Evolutionary conservation across 2,888 invertebrate species (phyloP).

Genomic region (Thereva nobilitata): DNA sequence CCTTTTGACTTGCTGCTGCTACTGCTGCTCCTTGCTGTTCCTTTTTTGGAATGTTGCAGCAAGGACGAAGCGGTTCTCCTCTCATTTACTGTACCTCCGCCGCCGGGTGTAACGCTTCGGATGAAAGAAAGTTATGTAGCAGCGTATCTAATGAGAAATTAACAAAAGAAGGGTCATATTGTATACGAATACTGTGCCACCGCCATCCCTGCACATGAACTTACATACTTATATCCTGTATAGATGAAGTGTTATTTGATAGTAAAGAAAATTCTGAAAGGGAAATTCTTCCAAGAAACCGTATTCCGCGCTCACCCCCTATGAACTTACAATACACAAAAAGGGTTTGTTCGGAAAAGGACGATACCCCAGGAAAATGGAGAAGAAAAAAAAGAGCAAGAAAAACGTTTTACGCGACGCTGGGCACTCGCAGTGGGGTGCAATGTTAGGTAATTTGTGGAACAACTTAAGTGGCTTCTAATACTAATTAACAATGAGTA

Average conservation of each 20-base stretch:
- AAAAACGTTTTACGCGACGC: slow-evolving; percentile 11
- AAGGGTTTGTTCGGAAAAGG: slow-evolving; percentile 21
- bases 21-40: slow-evolving; percentile 23
- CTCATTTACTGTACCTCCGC: slow-evolving; percentile 1
- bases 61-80: slow-evolving; percentile 16
- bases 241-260: neutral
- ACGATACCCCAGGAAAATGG: neutral
- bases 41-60: slow-evolving; percentile 13
- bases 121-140: slow-evolving; percentile 32
- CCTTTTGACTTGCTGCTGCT: slow-evolving; percentile 38
- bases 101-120: slow-evolving; percentile 6
- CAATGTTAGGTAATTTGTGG: slow-evolving; percentile 37
- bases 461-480: slow-evolving; percentile 38
- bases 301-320: neutral
- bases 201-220: neutral
- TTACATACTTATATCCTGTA: neutral
- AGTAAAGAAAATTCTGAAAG: neutral
- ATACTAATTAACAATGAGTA: slow-evolving; percentile 36
- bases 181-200: slow-evolving; percentile 5
- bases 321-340: slow-evolving; percentile 12
- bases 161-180: slow-evolving; percentile 42
- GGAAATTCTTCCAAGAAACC: slow-evolving; percentile 23
- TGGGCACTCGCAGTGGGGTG: slow-evolving; percentile 25
- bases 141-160: slow-evolving; percentile 45
- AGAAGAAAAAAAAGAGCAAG: slow-evolving; percentile 7